Base-by-base conservation (phyloP, 2,888 invertebrate species). In the Petrolisthes cinctipes region DNA sequence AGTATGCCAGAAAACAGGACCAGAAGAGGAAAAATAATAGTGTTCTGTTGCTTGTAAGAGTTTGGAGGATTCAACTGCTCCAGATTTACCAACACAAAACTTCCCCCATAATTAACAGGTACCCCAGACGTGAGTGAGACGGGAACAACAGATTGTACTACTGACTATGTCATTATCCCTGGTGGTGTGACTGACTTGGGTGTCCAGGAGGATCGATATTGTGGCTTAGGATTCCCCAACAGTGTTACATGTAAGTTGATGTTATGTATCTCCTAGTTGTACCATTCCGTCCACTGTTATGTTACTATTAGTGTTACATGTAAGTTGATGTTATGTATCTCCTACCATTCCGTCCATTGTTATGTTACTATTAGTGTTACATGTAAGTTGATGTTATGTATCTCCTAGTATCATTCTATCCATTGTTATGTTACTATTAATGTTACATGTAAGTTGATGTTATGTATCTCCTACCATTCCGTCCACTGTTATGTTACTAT, bases 141-240 rank as follows among this genome's bases (percentile, higher is more conserved):
- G 0, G 87, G 81, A 5, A 51, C 82, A 17, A 20, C 9, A 9
- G 93, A 93, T 1, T 97, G 97, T 92, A 94, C 94, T 79, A 95
- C 95, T 0, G 96, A 96, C 93, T 97, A 95, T 92, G 94, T 97
- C 11, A 94, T 96, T 5, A 95, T 97, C 91, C 95, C 96, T 0
- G 91, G 91, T 14, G 90, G 90, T 14, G 86, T 91, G 53, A 89
- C 89, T 23, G 90, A 91, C 82, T n/a, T 81, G 4, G 88, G 86
- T 2, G 81, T 68, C 4, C 83, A 86, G 9, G 82, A 79, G 23
- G 96, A 97, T 92, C 94, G 96, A 76, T 96, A 96, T 93, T 97
- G 97, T 92, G 96, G 96, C 0, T 93, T 95, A 88, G 95, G 95
- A 4, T 95, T 97, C 91, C 94, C 94, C 2, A 92, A 95, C 4